phyloP scores from a whole-genome alignment of 2,888 invertebrate species.

The Leptopterna dolabrata region DNA sequence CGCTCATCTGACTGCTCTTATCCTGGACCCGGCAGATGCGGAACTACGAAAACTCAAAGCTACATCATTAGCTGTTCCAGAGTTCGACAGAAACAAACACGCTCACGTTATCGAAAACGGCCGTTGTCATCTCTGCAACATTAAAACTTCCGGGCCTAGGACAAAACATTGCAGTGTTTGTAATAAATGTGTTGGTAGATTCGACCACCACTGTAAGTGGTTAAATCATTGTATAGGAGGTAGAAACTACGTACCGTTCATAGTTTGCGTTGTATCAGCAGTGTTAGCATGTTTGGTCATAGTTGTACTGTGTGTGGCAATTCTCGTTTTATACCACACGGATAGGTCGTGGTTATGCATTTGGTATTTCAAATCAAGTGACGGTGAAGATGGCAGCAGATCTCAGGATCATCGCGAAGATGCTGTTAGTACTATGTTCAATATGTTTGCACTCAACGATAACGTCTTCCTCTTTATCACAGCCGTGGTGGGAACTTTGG shows the following conservation, averaged over 20 bases:
- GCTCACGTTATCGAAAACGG: constrained; percentile 96
- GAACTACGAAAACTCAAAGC: constrained; percentile 73
- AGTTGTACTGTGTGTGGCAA: constrained; percentile 76
- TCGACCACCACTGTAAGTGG: constrained; percentile 99
- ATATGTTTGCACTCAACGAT: constrained; percentile 60
- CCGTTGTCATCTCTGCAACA: constrained; percentile 91
- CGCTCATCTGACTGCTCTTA: constrained; percentile 81
- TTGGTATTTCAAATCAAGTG: constrained; percentile 65
- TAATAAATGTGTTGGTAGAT: constrained; percentile 95
- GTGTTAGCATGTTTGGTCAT: constrained; percentile 79
- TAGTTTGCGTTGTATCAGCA: constrained; percentile 83
- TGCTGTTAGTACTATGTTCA: constrained; percentile 42
- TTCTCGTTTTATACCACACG: constrained; percentile 75
- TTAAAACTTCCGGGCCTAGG: constrained; percentile 77
- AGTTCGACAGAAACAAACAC: constrained; percentile 88
- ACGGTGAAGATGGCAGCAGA: constrained; percentile 59
- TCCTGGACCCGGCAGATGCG: constrained; percentile 90
- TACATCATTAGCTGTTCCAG: constrained; percentile 75
- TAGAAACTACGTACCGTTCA: constrained; percentile 87
- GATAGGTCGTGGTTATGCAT: constrained; percentile 71
- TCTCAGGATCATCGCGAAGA: constrained; percentile 22
- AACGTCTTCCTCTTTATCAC: constrained; percentile 72
- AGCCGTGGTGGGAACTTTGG: constrained; percentile 75
- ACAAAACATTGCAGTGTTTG: constrained; percentile 97
- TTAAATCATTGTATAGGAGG: constrained; percentile 96